Evolutionary conservation across 2,888 invertebrate species (phyloP), one percentile per base, ranked within the genome.

Genomic region (Amiota communis): DNA sequence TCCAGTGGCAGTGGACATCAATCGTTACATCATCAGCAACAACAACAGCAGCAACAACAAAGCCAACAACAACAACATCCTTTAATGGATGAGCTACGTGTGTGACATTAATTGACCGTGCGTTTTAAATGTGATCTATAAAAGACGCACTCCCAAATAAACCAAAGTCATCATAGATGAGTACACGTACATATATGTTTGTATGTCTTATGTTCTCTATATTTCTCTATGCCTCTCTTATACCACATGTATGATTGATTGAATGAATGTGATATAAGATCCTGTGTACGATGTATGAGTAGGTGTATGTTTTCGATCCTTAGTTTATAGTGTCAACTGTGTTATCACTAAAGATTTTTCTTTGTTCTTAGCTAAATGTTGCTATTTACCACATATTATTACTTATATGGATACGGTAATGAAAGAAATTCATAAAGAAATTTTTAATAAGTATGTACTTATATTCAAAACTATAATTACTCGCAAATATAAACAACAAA

Each of bases 1-100:
- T 13, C 36, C 36, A n/a, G 47, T 17, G 59, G 17, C 84, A 76
- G 83, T 86, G 71, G 80, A 81, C 76, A 80, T 83, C 80, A 74
- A 72, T 72, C 74, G 70, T 77, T 77, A 78, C 87, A 85, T 76
- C 87, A 83, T 72, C 84, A 86, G 48, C 57, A 74, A 63, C 84
- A 79, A 74, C 86, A 86, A 61, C 81, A 83, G 10, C 83, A 84
- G 76, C 88, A 89, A 76, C 88, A 89, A 86, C 80, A 85, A 72
- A 78, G 90, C 88, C 89, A 91, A 89, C 89, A 91, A 89, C 89
- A 91, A 89, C 89, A 90, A 89, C 86, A 91, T 93, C 80, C 87
- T 17, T 76, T 87, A 79, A 95, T 95, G 95, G 95, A 96, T 91
- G 95, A 95, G 90, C 87, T 95, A 90, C 91, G 95, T 75, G 95